Base-by-base conservation (phyloP, 2,888 invertebrate genomes). In the Mesorhabditis spiculigera region DNA sequence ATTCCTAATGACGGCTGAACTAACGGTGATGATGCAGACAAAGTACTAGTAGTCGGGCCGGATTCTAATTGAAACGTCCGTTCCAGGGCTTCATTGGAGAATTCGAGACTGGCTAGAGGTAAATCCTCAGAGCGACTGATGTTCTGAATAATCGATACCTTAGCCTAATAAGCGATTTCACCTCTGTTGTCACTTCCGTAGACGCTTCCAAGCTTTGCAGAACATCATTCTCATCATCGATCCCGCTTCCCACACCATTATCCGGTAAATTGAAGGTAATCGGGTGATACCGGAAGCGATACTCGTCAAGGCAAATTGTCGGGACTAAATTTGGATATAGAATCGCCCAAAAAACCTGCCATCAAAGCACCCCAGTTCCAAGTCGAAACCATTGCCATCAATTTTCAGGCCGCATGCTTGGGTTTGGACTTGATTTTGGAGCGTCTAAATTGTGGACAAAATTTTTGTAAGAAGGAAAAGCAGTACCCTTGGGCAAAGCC, bases 331-430 rank as follows among this genome's bases (percentile, higher is more conserved):
- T 28, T 28, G 28, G 28, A 28, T 28, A 28, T 28, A 28, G 28
- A 3, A 28, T 28, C 28, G 28, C 3, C 28, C 28, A 28, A 28
- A 28, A 28, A 72, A 67, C 42, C 10, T 41, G 77, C 79, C 67
- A 67, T 76, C 75, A 70, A 77, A 79, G 68, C 79, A 79, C 6
- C 71, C 69, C 28, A 79, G 69, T 45, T 71, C 68, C 16, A 72
- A 72, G 8, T 79, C 81, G 6, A 75, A 70, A 4, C 72, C 73
- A 66, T 81, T 80, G 43, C 73, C 74, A 43, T 71, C 67, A 5
- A 77, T 71, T 70, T 81, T 77, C n/a, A 81, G 71, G 6, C 81
- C 84, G 72, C 84, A 84, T 4, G 84, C 84, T 50, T 73, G 74
- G 10, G 82, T 74, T 65, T 77, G 28, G 28, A 3, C 28, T 63